phyloP scores from a whole-genome alignment of 2,797 vertebrate species.

The Scarus forsteni region DNA sequence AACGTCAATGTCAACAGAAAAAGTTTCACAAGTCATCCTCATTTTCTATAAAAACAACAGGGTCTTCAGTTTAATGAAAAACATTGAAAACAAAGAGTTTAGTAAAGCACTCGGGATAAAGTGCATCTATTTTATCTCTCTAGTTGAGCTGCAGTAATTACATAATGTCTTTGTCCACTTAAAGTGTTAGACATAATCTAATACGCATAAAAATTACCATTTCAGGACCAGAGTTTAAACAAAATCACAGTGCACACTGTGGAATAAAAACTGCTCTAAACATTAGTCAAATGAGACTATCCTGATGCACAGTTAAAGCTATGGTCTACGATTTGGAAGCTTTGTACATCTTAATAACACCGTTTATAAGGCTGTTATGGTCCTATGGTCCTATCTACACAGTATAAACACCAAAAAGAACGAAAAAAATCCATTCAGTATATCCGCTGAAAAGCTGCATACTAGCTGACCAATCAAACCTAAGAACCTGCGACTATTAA shows the following conservation, averaged over 20 bases:
- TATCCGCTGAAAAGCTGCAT: too few species aligned
- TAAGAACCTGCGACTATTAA: too few species aligned
- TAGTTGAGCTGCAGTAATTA: slow-evolving; percentile 15
- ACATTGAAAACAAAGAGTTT: neutral
- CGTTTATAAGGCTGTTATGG: too few species aligned
- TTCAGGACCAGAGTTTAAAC: slow-evolving; percentile 38
- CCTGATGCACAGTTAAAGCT: neutral
- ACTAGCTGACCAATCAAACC: too few species aligned
- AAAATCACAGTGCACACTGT: slow-evolving; percentile 17
- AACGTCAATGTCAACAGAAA: neutral
- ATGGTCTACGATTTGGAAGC: too few species aligned
- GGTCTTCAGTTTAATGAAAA: too few species aligned
- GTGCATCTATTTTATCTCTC: slow-evolving; percentile 7
- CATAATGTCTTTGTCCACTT: slow-evolving; percentile 59
- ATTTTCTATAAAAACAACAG: neutral
- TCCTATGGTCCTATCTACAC: too few species aligned
- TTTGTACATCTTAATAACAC: too few species aligned
- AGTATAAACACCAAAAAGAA: too few species aligned
- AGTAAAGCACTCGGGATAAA: slow-evolving; percentile 8
- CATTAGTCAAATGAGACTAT: slow-evolving; percentile 1
- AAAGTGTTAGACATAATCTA: slow-evolving; percentile 59
- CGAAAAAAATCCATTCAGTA: too few species aligned
- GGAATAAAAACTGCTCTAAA: neutral
- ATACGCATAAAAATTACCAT: slow-evolving; percentile 45
- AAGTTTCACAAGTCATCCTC: neutral